These are phyloP conservation scores for Apodemia zela DNA, from an alignment of 2,888 invertebrate species.

Conservation along the genomic window DNA sequence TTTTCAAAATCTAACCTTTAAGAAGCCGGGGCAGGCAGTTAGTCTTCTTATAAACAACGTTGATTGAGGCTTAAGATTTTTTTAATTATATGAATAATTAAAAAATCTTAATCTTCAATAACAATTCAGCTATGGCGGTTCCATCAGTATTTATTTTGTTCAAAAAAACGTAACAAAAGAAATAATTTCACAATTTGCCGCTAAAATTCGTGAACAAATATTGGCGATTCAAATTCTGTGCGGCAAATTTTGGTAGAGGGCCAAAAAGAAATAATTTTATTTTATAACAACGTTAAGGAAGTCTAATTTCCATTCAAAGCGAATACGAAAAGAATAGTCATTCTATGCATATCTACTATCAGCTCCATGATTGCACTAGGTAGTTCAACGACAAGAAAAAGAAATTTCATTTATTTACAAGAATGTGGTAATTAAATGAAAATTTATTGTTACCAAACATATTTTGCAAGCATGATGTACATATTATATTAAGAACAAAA, in stretches of 20 bases:
- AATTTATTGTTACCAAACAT: too few relatives aligned
- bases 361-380: neutral
- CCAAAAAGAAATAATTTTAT: conserved; percentile 20
- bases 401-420: too few relatives aligned
- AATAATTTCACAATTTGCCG: neutral
- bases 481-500: too few relatives aligned
- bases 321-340: conserved; percentile 1
- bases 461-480: too few relatives aligned
- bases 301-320: conserved; percentile 3
- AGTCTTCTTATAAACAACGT: neutral
- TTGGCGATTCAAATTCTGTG: conserved; percentile 23
- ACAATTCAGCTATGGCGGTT: neutral
- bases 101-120: neutral
- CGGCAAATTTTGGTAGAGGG: conserved; percentile 23
- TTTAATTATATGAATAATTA: neutral
- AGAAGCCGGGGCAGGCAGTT: too few relatives aligned
- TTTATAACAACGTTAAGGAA: conserved; percentile 5
- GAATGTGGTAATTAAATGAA: too few relatives aligned
- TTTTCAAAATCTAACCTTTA: too few relatives aligned
- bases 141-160: neutral
- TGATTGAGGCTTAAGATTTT: too few relatives aligned
- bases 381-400: neutral
- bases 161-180: neutral
- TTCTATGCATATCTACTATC: neutral
- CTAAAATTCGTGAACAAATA: conserved; percentile 19